Evolutionary conservation across 1,140 invertebrate genomes (phyloP).

Genomic region (Streblospio benedicti): DNA sequence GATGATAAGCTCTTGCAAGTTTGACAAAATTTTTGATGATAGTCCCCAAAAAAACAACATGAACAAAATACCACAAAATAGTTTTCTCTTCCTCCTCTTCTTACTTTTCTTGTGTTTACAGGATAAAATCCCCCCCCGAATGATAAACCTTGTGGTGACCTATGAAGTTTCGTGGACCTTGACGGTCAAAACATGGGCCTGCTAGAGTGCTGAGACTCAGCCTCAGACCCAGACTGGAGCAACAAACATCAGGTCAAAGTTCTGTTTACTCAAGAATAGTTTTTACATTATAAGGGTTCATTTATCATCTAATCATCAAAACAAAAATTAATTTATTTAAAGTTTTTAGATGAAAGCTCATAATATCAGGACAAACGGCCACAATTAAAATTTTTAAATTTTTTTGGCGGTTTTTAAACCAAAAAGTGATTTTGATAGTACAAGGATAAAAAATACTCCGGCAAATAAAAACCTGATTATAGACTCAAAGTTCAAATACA

Average conservation of each 20-base stretch:
- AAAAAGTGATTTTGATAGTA: neutral
- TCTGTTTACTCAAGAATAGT: neutral
- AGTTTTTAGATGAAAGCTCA: neutral
- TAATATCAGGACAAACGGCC: too few relatives aligned
- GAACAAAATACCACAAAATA: too few relatives aligned
- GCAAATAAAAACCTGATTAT: too few relatives aligned
- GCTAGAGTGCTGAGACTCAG: slow-evolving; percentile 33
- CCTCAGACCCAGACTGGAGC: slow-evolving; percentile 42
- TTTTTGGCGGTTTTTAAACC: neutral
- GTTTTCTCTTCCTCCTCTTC: too few relatives aligned
- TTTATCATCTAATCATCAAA: neutral
- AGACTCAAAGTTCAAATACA: too few relatives aligned
- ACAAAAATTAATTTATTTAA: neutral
- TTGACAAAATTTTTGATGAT: too few relatives aligned
- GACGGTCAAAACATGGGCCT: slow-evolving; percentile 51
- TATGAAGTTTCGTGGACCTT: slow-evolving; percentile 43
- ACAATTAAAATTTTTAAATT: neutral
- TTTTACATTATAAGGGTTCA: neutral
- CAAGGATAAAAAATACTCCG: too few relatives aligned
- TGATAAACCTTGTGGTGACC: too few relatives aligned
- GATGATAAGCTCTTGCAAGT: too few relatives aligned
- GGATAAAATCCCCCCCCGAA: too few relatives aligned
- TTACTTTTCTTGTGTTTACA: too few relatives aligned
- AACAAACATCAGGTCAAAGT: slow-evolving; percentile 5
- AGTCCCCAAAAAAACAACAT: too few relatives aligned